Conservation (phyloP, 1,140 invertebrate species). For the Manduca sexta region DNA sequence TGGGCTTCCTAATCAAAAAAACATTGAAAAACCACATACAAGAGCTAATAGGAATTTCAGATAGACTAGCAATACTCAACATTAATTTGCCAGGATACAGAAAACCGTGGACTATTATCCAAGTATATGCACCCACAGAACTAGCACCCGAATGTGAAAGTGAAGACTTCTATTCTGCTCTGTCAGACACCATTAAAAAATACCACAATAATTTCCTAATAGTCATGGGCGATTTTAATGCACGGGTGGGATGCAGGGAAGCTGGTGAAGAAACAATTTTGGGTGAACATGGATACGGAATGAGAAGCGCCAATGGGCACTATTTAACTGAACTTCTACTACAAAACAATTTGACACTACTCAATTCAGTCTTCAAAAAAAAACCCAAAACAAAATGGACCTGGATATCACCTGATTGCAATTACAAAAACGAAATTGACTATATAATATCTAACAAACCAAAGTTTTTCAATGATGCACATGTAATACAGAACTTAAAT, state of each 20-base stretch:
- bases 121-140: conserved; percentile 12
- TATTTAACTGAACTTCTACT: conserved; percentile 6
- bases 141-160: conserved; percentile 4
- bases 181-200: conserved; percentile 11
- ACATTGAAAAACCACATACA: too few species aligned
- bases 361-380: conserved; percentile 19
- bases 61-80: too few species aligned
- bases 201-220: conserved; percentile 10
- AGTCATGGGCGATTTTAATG: conserved; percentile 24
- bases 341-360: conserved; percentile 9
- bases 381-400: conserved; percentile 15
- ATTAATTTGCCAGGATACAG: too few species aligned
- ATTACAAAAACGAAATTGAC: conserved; percentile 11
- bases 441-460: conserved; percentile 13
- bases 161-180: conserved; percentile 11
- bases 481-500: conserved; percentile 4
- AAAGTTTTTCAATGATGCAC: conserved; percentile 7
- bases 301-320: conserved; percentile 12
- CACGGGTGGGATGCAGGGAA: conserved; percentile 9
- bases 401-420: not conserved
- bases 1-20: too few species aligned
- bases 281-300: conserved; percentile 11
- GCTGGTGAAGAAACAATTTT: conserved; percentile 10
- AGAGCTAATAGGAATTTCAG: too few species aligned
- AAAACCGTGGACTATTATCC: too few species aligned